phyloP scores from a whole-genome alignment of 92 coral and sea anemone species.

The Actinostola sp. region DNA sequence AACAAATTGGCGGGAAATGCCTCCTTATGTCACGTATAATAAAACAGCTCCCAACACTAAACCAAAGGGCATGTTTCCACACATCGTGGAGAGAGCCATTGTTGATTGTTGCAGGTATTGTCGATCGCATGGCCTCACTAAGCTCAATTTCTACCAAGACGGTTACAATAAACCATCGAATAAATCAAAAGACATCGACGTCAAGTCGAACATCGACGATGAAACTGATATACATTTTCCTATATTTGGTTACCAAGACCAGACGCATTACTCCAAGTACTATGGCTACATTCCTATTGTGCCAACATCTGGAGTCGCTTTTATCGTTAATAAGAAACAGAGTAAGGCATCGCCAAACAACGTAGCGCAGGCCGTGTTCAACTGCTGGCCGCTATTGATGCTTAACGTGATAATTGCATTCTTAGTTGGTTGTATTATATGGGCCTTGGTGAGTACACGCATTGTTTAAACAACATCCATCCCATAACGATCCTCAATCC shows the following conservation, averaged over 20 bases:
- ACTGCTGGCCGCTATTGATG: constrained; percentile 65
- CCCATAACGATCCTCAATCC: no score
- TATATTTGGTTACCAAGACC: constrained; percentile 74
- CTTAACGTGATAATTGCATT: constrained; percentile 57
- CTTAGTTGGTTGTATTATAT: constrained; percentile 68
- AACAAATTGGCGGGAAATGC: constrained; percentile 69
- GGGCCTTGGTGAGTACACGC: constrained; percentile 73
- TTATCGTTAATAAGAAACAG: constrained; percentile 58
- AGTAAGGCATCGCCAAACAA: constrained; percentile 45
- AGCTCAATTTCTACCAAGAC: constrained; percentile 57
- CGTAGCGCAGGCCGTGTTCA: constrained; percentile 44
- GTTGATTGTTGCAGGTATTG: constrained; percentile 71
- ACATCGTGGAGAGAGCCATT: constrained; percentile 52
- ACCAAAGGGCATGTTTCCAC: constrained; percentile 68
- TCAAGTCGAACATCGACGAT: constrained; percentile 58
- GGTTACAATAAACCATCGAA: constrained; percentile 61
- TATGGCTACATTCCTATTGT: constrained; percentile 67
- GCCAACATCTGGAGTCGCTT: constrained; percentile 75
- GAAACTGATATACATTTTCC: constrained; percentile 69
- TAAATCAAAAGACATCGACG: constrained; percentile 42
- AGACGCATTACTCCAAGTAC: constrained; percentile 43
- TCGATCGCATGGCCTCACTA: constrained; percentile 60
- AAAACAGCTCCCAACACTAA: not conserved
- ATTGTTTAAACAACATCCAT: no score
- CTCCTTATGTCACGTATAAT: constrained; percentile 67